Base-by-base conservation (phyloP, 2,888 invertebrate genomes). In the Neoitamus cyanurus region DNA sequence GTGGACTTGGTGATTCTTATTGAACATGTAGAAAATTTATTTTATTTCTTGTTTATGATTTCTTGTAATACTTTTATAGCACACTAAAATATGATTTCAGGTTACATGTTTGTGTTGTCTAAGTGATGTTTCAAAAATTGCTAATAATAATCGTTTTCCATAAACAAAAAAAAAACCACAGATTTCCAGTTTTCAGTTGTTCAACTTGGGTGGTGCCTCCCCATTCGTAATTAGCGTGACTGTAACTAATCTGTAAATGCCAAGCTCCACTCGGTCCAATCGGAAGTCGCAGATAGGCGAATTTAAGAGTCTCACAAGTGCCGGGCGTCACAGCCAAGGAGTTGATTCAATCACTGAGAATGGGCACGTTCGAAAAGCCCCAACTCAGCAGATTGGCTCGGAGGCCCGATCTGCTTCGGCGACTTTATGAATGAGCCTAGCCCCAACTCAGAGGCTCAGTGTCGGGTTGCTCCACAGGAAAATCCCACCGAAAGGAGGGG, bases 351-450 rank as follows among this genome's bases (percentile, higher is more conserved):
- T 58, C 58, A 58, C 15, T 25, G 58, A 58, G 58, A 58, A 25
- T 25, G 58, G 58, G 58, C 58, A 58, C 58, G 58, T 9, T 58
- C 58, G 58, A 2, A 42, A 25, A 58, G 25, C 58, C 58, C 48
- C 58, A 25, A 11, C 25, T 58, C 58, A 58, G 25, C 58, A 58
- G 58, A 58, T 58, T 58, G 58, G 58, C 58, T 25, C 37, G 25
- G 5, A 37, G 75, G 42, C 20, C 37, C 31, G 75, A 75, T 37
- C 36, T 2, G 30, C 37, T 37, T 46, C 46, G 9, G n/a, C 9
- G 77, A 48, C 25, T 46, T 48, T 30, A 48, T 77, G 77, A 77
- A 77, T 77, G 77, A 15, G n/a, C 46, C 46, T 3, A 30, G 77
- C n/a, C 13, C 37, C 77, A 5, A 30, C 30, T 2, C 3, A 3